phyloP scores from a whole-genome alignment of 92 coral and sea anemone genomes.

The Micromussa lordhowensis region DNA sequence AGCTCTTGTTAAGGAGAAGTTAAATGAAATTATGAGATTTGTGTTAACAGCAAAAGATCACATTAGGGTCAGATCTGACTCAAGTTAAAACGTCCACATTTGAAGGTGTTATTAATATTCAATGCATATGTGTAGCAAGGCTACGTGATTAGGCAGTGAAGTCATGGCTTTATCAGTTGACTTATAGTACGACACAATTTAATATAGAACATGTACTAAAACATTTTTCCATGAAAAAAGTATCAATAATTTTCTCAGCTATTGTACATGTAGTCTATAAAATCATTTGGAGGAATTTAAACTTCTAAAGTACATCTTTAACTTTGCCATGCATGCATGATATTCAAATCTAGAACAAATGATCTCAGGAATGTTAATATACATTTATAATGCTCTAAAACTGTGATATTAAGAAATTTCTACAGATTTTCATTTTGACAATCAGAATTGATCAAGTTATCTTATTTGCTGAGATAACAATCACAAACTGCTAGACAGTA shows the following conservation, averaged over 20 bases:
- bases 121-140: not conserved
- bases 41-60: not conserved
- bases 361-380: not conserved
- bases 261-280: not conserved
- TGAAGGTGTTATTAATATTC: not conserved
- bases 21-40: not conserved
- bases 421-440: not conserved
- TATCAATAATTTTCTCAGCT: not conserved
- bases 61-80: not conserved
- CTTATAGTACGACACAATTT: no score
- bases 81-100: not conserved
- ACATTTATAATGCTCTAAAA: not conserved
- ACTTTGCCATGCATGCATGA: not conserved
- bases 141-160: not conserved
- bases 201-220: not conserved
- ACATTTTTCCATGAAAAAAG: not conserved
- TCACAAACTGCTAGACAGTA: not conserved
- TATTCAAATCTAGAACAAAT: not conserved
- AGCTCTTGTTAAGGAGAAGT: not conserved
- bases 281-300: not conserved
- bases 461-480: not conserved
- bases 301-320: not conserved
- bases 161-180: not conserved
- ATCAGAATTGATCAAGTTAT: not conserved
- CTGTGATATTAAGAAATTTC: not conserved